Conservation (phyloP, 1,140 invertebrate species). For the Drosophila repletoides region DNA sequence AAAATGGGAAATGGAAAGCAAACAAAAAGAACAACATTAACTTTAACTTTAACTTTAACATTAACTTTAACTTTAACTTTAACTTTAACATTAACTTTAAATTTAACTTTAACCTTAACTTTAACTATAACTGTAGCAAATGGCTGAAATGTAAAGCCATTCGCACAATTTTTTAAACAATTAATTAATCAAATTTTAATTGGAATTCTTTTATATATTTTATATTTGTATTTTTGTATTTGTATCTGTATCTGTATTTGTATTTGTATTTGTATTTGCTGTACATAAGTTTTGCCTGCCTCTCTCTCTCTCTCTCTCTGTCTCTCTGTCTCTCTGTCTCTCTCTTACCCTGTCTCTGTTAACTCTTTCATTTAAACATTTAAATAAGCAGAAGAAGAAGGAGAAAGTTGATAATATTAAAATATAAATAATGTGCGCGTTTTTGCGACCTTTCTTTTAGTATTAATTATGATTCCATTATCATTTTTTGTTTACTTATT, state of each 20-base stretch:
- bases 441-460: conserved; percentile 52
- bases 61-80: conserved; percentile 8
- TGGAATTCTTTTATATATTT: conserved; percentile 25
- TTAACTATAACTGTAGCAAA: conserved; percentile 25
- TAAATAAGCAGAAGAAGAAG: conserved; percentile 13
- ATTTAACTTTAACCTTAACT: conserved; percentile 9
- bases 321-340: conserved; percentile 15
- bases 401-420: conserved; percentile 7
- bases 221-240: conserved; percentile 45
- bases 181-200: conserved; percentile 12
- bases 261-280: conserved; percentile 58
- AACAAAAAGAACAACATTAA: conserved; percentile 16
- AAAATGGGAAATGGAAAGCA: not conserved
- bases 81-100: conserved; percentile 21
- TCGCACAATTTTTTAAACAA: conserved; percentile 52
- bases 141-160: conserved; percentile 44
- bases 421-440: conserved; percentile 33
- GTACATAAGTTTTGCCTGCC: conserved; percentile 70
- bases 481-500: conserved; percentile 63
- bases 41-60: too few species aligned
- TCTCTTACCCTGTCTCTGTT: conserved; percentile 26
- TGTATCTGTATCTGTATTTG: conserved; percentile 16
- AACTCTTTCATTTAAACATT: conserved; percentile 33
- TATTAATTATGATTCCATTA: conserved; percentile 59
- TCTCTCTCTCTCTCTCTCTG: conserved; percentile 5